Evolutionary conservation across 2,113 vertebrate species (phyloP), one percentile per base, ranked within the genome.

Genomic region (Natator depressus): DNA sequence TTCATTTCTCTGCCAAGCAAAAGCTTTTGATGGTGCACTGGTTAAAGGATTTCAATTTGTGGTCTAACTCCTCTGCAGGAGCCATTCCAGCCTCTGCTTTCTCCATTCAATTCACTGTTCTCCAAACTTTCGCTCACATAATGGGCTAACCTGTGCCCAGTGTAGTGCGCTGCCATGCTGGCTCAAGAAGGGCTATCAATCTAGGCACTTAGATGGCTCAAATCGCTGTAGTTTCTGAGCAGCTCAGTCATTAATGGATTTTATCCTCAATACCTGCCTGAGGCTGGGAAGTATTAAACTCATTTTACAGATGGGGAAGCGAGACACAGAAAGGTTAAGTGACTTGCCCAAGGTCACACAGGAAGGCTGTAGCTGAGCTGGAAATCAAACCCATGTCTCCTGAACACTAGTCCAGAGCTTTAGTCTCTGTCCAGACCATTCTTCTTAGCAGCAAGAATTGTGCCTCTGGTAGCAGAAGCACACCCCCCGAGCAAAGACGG

Each of bases 1-100:
- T 57, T n/a, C 53, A 55, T 59, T 47, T 19, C 54, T 75, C 55
- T 86, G 59, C 82, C 87, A 89, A 96, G 46, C 10, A 79, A 82
- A 38, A 49, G 89, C 76, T 80, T 95, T 92, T 79, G 10, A 76
- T 88, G 82, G 59, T 79, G 72, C 46, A 53, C 59, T 84, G 1
- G 1, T 89, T 94, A 69, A 93, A 83, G 76, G 54, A 89, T 96
- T 92, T 95, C 94, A 93, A 90, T 85, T 92, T 1, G 75, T 78
- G 54, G 27, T 85, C 90, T 59, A 72, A 79, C 49, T 95, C 59
- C 82, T 50, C 88, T 83, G 11, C 31, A 12, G 59, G 38, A 94
- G 93, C 82, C n/a, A 7, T 90, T 91, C 90, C 93, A 97, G 75
- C 54, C 90, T 79, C 46, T 69, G 16, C 19, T 84, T 89, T 84